Percentiles rank a stretch among this genome's conserved stretches.
These are phyloP conservation scores for Aphelenchoides fujianensis DNA, from an alignment of 1,140 invertebrate species.

Conservation along the genomic window DNA sequence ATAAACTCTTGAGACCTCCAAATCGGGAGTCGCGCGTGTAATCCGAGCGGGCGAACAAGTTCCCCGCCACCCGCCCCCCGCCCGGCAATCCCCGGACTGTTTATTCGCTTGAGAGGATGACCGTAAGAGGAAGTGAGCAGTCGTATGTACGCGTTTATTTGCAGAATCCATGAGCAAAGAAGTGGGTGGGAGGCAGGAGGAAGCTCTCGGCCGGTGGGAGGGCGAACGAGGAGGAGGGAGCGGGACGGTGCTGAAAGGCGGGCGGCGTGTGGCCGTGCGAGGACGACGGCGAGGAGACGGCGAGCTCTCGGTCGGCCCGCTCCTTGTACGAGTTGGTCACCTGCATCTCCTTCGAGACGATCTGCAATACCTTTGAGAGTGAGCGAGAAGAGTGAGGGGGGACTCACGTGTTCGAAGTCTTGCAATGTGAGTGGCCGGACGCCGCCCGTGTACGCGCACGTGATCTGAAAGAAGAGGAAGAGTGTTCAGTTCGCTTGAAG, in stretches of 20 bases:
- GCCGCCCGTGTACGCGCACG: not conserved
- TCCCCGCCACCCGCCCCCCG: not conserved
- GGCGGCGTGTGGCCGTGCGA: too few relatives aligned
- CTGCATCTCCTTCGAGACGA: conserved; percentile 13
- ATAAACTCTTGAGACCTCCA: too few relatives aligned
- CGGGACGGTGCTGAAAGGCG: not conserved
- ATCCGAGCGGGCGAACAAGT: not conserved
- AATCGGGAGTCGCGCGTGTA: not conserved
- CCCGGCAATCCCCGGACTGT: not conserved
- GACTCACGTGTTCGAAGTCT: conserved; percentile 5
- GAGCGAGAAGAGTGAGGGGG: too few relatives aligned
- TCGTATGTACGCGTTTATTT: too few relatives aligned
- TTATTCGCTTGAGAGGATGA: too few relatives aligned
- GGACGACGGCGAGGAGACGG: not conserved
- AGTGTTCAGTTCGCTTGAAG: not conserved
- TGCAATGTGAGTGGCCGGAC: not conserved
- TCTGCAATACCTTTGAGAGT: too few relatives aligned
- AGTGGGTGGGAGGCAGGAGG: not conserved
- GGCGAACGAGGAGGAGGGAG: not conserved
- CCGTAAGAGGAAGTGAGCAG: too few relatives aligned
- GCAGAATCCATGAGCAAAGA: not conserved
- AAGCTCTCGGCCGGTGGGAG: not conserved
- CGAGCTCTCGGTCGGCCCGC: conserved; percentile 1
- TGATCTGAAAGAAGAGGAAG: conserved; percentile 14
- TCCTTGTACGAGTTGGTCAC: conserved; percentile 21